Conservation (phyloP, 2,797 vertebrate genomes). For the Mergus octosetaceus region DNA sequence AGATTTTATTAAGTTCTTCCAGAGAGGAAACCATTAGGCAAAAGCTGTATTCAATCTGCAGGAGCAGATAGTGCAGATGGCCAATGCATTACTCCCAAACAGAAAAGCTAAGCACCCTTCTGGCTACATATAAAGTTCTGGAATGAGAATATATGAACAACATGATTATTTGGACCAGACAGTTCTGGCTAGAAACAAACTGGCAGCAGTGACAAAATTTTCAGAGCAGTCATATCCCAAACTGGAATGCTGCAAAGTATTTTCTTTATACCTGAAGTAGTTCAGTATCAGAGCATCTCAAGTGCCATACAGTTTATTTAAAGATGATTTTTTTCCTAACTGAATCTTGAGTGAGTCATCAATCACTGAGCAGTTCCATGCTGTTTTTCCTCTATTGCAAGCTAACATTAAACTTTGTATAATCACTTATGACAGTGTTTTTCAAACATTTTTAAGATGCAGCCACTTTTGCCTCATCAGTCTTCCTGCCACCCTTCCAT, state of each 20-base stretch:
- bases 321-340: not conserved
- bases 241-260: not conserved
- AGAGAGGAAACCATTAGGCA: not conserved
- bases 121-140: not conserved
- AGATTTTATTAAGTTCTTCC: not conserved
- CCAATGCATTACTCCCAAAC: not conserved
- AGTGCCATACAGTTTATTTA: slow-evolving; percentile 4
- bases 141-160: not conserved
- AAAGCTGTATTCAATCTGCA: not conserved
- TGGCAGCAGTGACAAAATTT: not conserved
- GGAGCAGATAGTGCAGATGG: slow-evolving; percentile 7
- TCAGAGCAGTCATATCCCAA: not conserved
- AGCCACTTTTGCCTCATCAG: not conserved
- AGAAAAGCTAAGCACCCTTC: slow-evolving; percentile 1
- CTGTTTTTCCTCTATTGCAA: not conserved
- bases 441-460: slow-evolving; percentile 12
- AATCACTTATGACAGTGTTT: not conserved
- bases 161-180: not conserved
- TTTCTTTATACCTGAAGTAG: not conserved
- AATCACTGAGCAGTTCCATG: not conserved
- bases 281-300: not conserved
- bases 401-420: slow-evolving; percentile 15
- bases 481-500: slow-evolving; percentile 18
- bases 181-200: not conserved
- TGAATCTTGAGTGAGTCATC: slow-evolving; percentile 44